Evolutionary conservation across 2,888 invertebrate species (phyloP).

Genomic region (Sarcophaga subvicina): DNA sequence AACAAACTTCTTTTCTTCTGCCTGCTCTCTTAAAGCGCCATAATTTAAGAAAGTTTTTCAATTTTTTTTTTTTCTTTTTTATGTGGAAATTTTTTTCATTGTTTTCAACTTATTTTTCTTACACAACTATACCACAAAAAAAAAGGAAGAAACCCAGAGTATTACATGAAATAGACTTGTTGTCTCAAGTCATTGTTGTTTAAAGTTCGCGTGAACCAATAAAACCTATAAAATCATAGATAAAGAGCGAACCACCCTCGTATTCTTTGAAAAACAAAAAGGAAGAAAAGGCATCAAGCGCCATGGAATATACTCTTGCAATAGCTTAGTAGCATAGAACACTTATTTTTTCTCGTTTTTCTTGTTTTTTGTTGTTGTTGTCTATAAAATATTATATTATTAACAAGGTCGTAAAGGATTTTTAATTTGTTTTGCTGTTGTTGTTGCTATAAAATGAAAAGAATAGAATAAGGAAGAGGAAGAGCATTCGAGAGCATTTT

Average conservation of each 20-base stretch:
- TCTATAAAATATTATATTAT: constrained; percentile 18
- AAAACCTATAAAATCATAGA: constrained; percentile 44
- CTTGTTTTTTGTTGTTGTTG: neutral
- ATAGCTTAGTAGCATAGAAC: neutral
- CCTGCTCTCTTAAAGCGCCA: neutral
- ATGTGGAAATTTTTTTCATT: neutral
- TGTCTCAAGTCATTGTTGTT: constrained; percentile 4
- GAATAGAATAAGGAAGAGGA: neutral
- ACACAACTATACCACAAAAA: neutral
- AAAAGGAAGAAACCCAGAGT: neutral
- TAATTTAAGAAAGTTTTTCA: neutral
- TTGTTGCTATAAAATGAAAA: neutral
- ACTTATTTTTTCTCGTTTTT: neutral
- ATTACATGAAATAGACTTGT: neutral
- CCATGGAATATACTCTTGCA: neutral
- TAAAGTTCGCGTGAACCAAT: constrained; percentile 37
- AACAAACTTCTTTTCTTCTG: neutral
- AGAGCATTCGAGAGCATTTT: constrained; percentile 3
- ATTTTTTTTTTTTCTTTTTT: neutral
- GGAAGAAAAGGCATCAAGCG: neutral
- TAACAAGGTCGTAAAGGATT: constrained; percentile 48
- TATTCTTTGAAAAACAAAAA: neutral
- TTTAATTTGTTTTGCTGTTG: constrained; percentile 2
- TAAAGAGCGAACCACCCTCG: constrained; percentile 31
- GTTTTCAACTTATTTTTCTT: neutral